These are phyloP conservation scores for Eulemur rufifrons DNA, from an alignment of 2,113 vertebrate species.

Conservation along the genomic window DNA sequence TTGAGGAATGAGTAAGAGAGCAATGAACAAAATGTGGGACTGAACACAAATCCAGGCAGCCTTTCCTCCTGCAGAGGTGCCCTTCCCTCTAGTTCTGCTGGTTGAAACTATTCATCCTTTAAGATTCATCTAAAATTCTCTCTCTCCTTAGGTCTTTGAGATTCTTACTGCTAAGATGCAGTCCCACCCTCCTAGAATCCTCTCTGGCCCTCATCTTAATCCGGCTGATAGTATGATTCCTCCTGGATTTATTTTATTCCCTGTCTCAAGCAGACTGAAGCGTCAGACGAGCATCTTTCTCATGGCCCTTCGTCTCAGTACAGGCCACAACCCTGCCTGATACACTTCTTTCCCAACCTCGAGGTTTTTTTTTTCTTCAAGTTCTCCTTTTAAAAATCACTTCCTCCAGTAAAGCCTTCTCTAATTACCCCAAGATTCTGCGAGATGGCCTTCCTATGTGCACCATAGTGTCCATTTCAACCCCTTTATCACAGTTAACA, in stretches of 20 bases:
- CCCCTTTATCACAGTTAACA: rapidly evolving
- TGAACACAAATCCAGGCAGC: background rate
- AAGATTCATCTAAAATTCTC: background rate
- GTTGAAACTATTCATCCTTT: background rate
- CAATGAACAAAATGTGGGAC: background rate
- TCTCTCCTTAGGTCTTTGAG: background rate
- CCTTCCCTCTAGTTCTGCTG: background rate
- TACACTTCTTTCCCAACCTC: rapidly evolving
- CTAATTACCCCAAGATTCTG: too few relatives aligned
- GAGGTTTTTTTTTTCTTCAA: background rate
- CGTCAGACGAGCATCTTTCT: background rate
- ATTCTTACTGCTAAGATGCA: background rate
- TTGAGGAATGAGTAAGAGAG: background rate
- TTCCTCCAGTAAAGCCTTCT: background rate
- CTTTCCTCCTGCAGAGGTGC: background rate
- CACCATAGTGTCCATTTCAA: rapidly evolving
- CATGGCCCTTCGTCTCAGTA: background rate
- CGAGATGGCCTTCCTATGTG: background rate
- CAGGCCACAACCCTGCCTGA: background rate
- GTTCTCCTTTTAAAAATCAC: background rate
- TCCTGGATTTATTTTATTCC: background rate
- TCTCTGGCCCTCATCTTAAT: background rate
- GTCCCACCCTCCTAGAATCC: background rate
- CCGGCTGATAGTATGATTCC: background rate
- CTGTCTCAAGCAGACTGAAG: background rate